A percentile compares a stretch with the other conserved stretches of the same genome.
Evolutionary conservation across 2,888 invertebrate genomes (phyloP).

Genomic region (Apoda limacodes): DNA sequence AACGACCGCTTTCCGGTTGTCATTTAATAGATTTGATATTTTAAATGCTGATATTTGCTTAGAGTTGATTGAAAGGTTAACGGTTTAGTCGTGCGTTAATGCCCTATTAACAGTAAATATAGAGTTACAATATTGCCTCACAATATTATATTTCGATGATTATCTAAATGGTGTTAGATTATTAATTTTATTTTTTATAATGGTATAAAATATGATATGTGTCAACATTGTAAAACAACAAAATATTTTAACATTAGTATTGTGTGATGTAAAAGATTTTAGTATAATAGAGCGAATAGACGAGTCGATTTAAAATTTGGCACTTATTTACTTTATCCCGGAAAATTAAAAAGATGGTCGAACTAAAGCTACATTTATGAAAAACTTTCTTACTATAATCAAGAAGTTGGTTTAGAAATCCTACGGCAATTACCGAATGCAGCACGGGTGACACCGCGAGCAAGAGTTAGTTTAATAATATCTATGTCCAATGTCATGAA

Average conservation of each 20-base stretch:
- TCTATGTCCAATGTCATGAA: constrained; percentile 14
- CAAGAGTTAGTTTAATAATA: no score
- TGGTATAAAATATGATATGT: constrained; percentile 34
- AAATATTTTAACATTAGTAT: constrained; percentile 23
- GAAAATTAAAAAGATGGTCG: no score
- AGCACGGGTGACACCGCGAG: no score
- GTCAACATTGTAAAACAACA: constrained; percentile 24
- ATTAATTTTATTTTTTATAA: no score
- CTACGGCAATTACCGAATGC: no score
- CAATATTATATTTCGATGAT: constrained; percentile 32
- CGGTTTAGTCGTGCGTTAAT: constrained; percentile 26
- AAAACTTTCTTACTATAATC: no score
- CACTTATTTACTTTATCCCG: no score
- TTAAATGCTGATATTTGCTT: constrained; percentile 47
- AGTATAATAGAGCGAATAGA: no score
- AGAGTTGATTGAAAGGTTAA: constrained; percentile 51
- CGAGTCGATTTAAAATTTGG: no score
- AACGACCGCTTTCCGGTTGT: constrained; percentile 56
- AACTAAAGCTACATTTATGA: no score
- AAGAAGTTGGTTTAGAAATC: no score
- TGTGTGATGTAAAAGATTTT: constrained; percentile 25
- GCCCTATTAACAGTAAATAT: constrained; percentile 34
- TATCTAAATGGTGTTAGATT: no score
- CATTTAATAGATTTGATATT: constrained; percentile 39
- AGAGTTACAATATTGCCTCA: constrained; percentile 32